Evolutionary conservation across 2,797 vertebrate species (phyloP).

Genomic region (Typhlichthys subterraneus): DNA sequence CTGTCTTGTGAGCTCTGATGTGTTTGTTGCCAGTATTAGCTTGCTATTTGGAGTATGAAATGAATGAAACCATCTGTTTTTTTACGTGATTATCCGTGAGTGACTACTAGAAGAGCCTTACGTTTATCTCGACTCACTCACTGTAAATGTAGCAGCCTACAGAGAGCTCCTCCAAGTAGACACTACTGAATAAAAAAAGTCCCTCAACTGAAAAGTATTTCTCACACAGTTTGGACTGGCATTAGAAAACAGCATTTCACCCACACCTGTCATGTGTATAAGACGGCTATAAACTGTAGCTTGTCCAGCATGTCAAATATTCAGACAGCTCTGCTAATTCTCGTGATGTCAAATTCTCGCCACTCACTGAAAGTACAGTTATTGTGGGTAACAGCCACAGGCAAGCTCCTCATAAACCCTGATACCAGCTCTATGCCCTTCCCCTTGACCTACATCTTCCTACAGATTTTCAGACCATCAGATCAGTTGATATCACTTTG

Average conservation of each 20-base stretch:
- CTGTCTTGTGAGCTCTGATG: no score
- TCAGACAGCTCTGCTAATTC: conserved; percentile 28
- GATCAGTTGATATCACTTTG: conserved; percentile 25
- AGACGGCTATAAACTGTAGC: no score
- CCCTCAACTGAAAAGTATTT: background rate
- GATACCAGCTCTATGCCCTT: background rate
- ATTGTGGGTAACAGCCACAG: background rate
- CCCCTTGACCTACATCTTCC: conserved; percentile 15
- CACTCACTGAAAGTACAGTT: conserved; percentile 19
- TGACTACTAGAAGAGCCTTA: no score
- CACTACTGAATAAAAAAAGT: background rate
- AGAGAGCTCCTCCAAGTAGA: no score
- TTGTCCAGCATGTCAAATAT: conserved; percentile 5
- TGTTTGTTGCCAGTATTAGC: no score
- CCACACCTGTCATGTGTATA: background rate
- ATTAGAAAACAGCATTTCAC: background rate
- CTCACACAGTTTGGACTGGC: background rate
- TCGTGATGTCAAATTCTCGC: conserved; percentile 14
- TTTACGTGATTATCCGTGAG: no score
- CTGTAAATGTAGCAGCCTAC: background rate
- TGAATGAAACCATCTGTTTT: no score
- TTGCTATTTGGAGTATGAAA: no score
- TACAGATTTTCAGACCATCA: conserved; percentile 47
- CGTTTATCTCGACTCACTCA: conserved; percentile 2
- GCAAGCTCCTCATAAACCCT: conserved; percentile 1